These are phyloP conservation scores for Axis porcinus DNA, from an alignment of 2,113 vertebrate genomes.

Conservation along the genomic window DNA sequence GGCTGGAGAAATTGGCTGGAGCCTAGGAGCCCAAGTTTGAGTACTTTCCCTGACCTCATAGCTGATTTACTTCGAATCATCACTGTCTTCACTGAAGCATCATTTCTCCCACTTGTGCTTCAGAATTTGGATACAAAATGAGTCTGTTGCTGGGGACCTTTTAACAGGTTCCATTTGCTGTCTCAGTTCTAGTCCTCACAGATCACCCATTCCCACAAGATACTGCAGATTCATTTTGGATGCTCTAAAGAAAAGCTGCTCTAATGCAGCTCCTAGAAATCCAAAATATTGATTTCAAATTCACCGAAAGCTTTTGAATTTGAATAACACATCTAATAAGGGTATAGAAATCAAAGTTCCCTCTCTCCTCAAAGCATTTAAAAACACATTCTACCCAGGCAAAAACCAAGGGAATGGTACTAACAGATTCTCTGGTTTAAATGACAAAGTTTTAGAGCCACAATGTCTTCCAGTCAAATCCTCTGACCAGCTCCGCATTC, in stretches of 20 bases:
- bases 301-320: not conserved
- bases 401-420: not conserved
- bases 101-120: not conserved
- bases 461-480: not conserved
- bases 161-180: not conserved
- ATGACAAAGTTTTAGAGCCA: not conserved
- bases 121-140: not conserved
- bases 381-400: not conserved
- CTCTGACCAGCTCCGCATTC: not conserved
- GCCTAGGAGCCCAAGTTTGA: not conserved
- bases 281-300: not conserved
- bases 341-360: not conserved
- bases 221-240: not conserved
- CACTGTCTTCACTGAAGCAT: not conserved
- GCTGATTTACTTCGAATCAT: not conserved
- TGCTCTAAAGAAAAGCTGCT: not conserved
- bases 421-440: not conserved
- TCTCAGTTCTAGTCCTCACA: not conserved
- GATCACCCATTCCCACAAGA: not conserved
- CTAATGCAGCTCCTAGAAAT: not conserved
- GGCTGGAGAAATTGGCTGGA: not conserved
- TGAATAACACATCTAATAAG: not conserved
- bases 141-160: not conserved
- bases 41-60: not conserved
- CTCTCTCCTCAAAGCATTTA: not conserved